Evolutionary conservation across 2,113 vertebrate genomes (phyloP).

Genomic region (Synodontis membranacea): DNA sequence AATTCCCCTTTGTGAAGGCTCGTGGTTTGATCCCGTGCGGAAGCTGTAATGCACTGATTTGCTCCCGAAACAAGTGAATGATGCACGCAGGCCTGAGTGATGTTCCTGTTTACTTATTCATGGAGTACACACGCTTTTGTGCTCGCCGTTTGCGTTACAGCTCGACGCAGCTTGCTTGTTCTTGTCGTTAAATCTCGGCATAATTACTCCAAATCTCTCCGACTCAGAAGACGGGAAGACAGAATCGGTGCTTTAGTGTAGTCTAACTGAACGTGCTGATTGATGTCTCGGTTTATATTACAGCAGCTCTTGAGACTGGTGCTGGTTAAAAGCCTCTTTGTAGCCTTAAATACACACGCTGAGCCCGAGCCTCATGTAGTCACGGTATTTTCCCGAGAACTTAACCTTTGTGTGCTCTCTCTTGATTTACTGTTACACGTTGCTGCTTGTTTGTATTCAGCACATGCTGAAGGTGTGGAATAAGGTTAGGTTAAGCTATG

Average conservation of each 20-base stretch:
- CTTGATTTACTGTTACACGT: background rate
- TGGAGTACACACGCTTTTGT: background rate
- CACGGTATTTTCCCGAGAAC: background rate
- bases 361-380: too few species aligned
- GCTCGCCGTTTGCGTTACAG: background rate
- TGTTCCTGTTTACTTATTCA: conserved; percentile 25
- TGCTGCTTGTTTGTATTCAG: too few species aligned
- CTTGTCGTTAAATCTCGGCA: background rate
- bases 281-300: background rate
- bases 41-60: background rate
- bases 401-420: background rate
- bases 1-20: background rate
- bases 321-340: background rate
- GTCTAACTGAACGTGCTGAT: background rate
- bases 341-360: background rate
- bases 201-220: background rate
- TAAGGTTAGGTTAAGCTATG: too few species aligned
- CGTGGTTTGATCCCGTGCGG: conserved; percentile 34
- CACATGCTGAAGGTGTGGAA: too few species aligned
- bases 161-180: background rate
- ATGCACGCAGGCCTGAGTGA: background rate
- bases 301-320: background rate
- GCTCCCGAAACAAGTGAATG: conserved; percentile 26
- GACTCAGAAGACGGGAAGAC: background rate
- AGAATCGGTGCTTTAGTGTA: background rate